A percentile compares a stretch with the other conserved stretches of the same genome.
Conservation (phyloP, 2,113 vertebrate genomes). For the Sakesphorus luctuosus region DNA sequence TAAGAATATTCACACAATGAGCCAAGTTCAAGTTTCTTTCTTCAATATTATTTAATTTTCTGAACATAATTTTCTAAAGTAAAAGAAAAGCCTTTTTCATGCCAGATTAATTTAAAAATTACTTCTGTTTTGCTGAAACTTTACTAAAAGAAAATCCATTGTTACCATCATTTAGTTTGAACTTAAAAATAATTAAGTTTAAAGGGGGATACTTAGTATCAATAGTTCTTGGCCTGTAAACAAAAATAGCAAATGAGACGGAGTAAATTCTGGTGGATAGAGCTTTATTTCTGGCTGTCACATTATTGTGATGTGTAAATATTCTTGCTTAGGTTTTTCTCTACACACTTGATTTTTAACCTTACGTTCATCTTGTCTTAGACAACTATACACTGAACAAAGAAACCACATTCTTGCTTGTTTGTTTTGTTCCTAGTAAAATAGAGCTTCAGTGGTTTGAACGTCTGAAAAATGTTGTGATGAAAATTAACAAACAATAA, state of each 20-base stretch:
- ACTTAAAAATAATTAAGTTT: background rate
- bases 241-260: background rate
- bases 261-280: background rate
- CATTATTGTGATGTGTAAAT: background rate
- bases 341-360: background rate
- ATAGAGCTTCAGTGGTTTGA: background rate
- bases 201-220: background rate
- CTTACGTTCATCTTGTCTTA: background rate
- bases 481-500: background rate
- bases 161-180: background rate
- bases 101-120: background rate
- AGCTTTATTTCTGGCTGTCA: background rate
- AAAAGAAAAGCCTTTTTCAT: background rate
- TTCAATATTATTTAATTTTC: background rate
- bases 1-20: background rate
- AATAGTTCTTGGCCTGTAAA: background rate
- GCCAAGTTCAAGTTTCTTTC: background rate
- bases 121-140: background rate
- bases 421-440: background rate
- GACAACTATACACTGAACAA: background rate
- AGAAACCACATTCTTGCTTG: background rate
- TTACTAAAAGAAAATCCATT: background rate
- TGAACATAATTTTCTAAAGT: background rate
- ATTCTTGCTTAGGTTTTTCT: background rate
- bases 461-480: background rate